Evolutionary conservation across 2,113 vertebrate species (phyloP).

Genomic region (Hypanus sabinus): DNA sequence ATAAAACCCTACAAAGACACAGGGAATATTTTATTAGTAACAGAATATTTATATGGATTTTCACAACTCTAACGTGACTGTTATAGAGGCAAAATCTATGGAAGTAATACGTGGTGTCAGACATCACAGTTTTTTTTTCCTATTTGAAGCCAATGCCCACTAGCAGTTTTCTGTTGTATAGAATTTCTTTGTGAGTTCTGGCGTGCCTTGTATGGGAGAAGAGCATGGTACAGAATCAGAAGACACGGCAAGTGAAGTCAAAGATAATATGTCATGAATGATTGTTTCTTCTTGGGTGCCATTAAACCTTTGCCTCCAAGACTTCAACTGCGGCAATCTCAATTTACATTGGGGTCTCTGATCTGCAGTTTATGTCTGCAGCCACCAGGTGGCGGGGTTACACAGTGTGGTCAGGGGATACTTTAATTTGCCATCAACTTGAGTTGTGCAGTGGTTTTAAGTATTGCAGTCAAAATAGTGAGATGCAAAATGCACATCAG

Average conservation of each 20-base stretch:
- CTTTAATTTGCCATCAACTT: not conserved
- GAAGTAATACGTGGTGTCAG: not conserved
- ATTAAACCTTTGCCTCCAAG: not conserved
- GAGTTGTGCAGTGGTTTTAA: not conserved
- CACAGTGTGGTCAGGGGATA: not conserved
- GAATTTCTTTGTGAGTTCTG: not conserved
- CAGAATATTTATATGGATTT: not conserved
- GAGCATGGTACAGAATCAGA: not conserved
- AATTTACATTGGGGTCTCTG: not conserved
- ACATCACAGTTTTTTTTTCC: not conserved
- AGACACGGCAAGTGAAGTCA: not conserved
- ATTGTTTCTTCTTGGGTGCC: too few relatives aligned
- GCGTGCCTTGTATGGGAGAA: not conserved
- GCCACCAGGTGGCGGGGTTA: slow-evolving; percentile 21
- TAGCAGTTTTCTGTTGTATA: not conserved
- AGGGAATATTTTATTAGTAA: not conserved
- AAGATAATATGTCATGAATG: not conserved
- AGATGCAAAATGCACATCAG: not conserved
- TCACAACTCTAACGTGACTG: not conserved
- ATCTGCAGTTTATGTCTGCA: not conserved
- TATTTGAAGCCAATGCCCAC: not conserved
- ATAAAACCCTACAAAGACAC: not conserved
- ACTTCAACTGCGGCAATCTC: not conserved
- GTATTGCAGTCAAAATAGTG: not conserved
- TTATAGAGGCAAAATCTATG: not conserved